A percentile compares a stretch with the other conserved stretches of the same genome.
These are phyloP conservation scores for Bubo scandiacus DNA, from an alignment of 2,113 vertebrate species.

Conservation along the genomic window DNA sequence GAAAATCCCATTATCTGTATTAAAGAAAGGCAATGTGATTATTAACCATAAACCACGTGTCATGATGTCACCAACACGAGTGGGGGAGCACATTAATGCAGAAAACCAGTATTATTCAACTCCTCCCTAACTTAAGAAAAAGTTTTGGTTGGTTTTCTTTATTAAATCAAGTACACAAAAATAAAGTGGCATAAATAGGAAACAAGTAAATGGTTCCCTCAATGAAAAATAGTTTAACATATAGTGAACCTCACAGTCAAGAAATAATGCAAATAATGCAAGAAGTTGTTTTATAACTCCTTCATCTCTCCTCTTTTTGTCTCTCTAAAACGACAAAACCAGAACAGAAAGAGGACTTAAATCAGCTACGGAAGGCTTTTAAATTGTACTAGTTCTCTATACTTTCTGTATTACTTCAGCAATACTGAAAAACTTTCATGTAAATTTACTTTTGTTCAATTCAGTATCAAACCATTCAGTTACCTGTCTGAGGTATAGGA, in stretches of 20 bases:
- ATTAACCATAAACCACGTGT: neutral
- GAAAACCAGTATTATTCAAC: neutral
- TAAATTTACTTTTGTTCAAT: neutral
- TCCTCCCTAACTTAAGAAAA: neutral
- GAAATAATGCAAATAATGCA: neutral
- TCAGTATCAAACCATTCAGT: neutral
- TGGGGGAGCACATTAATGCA: neutral
- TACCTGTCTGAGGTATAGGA: slow-evolving; percentile 90
- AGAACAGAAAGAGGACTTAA: neutral
- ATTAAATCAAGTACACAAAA: neutral
- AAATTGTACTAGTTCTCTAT: neutral
- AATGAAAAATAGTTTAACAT: neutral
- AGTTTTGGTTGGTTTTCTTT: too few species aligned
- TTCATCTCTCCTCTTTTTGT: neutral
- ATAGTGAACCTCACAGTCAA: neutral
- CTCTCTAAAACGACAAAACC: neutral
- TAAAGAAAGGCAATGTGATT: neutral
- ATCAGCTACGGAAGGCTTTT: neutral
- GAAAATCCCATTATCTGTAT: slow-evolving; percentile 89
- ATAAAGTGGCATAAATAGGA: neutral
- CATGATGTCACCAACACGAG: neutral
- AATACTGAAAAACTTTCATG: neutral
- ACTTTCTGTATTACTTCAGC: neutral
- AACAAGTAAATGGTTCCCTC: neutral
- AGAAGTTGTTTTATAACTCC: neutral